Base-by-base conservation (phyloP, 2,797 vertebrate genomes). In the Knipowitschia caucasica region DNA sequence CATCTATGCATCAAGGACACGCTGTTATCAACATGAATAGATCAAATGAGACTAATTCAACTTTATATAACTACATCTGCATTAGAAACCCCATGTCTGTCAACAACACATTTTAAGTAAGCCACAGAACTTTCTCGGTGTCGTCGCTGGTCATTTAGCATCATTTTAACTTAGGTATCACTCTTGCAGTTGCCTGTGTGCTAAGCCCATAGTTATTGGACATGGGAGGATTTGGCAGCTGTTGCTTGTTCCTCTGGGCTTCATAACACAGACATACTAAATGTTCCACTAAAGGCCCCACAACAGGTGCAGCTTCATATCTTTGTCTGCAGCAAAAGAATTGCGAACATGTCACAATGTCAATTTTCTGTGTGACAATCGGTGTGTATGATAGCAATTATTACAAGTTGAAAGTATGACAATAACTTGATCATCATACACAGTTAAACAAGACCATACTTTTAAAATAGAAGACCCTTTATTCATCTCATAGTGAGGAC, bases 181-280 rank as follows among this genome's bases (percentile, higher is more conserved):
- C 15, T 7, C 23, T 23, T 35, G 52, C 21, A 17, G 49, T 36
- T 5, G 20, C 21, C 33, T 51, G 23, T 38, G 4, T 6, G 14
- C n/a, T 27, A 51, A 36, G 24, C 24, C 24, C 24, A 6, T 11
- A 17, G 34, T 36, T 51, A 27, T 27, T 38, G 34, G 33, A 38
- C 50, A 38, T 51, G 2, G 24, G 34, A 51, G 34, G 50, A 51
- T 51, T 18, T 38, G 17, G 23, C 50, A 51, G 50, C 50, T 38
- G 50, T 51, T 25, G 17, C 34, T 15, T 11, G 49, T 50, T 50
- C 31, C 30, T 50, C 47, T 20, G 25, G 30, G 45, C 45, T 31
- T 47, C 27, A 20, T 47, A 47, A 47, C 45, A 47, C 27, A 31
- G 45, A 47, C 45, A 31, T 20, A 27, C 15, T 5, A 49, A 21